These are phyloP conservation scores for Siphonodentalium dalli DNA, from an alignment of 2,888 invertebrate species.

Conservation along the genomic window DNA sequence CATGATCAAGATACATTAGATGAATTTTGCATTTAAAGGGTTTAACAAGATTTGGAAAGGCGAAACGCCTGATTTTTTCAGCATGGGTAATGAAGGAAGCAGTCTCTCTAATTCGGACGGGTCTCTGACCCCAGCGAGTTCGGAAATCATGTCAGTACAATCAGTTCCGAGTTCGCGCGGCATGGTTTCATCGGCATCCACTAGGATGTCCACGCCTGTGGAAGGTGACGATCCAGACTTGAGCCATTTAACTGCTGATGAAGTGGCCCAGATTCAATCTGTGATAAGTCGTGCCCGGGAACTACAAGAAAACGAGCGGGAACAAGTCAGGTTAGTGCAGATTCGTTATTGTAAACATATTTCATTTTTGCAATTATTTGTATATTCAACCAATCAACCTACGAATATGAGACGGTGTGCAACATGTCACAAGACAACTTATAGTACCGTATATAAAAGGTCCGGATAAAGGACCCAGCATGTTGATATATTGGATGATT, in stretches of 20 bases:
- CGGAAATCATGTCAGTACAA: slow-evolving; percentile 51
- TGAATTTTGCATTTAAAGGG: too few species aligned
- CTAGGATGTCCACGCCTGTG: slow-evolving; percentile 52
- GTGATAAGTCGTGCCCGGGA: slow-evolving; percentile 73
- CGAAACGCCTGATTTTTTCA: too few species aligned
- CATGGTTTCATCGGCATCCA: slow-evolving; percentile 51
- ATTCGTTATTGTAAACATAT: neutral
- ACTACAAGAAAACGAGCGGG: slow-evolving; percentile 57
- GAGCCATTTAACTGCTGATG: slow-evolving; percentile 71
- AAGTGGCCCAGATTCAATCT: slow-evolving; percentile 71
- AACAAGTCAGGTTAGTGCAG: slow-evolving; percentile 51
- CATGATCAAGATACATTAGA: too few species aligned
- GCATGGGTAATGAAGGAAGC: slow-evolving; percentile 44
- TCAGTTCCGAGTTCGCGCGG: slow-evolving; percentile 47
- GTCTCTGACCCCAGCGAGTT: slow-evolving; percentile 37
- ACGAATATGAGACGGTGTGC: neutral
- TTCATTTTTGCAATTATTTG: neutral
- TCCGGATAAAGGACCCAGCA: too few species aligned
- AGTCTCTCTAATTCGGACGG: slow-evolving; percentile 40
- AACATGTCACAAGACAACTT: too few species aligned
- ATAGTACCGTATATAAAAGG: too few species aligned
- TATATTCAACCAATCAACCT: neutral
- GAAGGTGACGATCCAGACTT: slow-evolving; percentile 69
- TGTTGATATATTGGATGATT: too few species aligned
- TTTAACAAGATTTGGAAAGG: too few species aligned